Evolutionary conservation across 2,888 invertebrate genomes (phyloP), one percentile per base, ranked within the genome.

Genomic region (Apoda limacodes): DNA sequence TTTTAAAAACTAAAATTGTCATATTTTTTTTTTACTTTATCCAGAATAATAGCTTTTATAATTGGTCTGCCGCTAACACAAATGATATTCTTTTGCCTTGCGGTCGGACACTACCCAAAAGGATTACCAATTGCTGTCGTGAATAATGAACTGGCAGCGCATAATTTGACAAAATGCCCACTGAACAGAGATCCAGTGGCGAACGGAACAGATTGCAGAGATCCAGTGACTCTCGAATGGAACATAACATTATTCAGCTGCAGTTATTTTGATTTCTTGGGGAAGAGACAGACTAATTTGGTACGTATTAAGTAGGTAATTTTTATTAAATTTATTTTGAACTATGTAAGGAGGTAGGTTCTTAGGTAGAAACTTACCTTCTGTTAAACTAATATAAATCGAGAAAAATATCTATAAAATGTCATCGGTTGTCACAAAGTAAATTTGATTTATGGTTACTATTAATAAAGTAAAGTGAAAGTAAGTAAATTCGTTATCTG

Each of bases 101-200:
- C 95, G 9, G 91, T 95, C 46, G 94, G 94, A n/a, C 90, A 90
- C 56, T 91, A 93, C 58, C 94, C 94, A 0, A 74, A 82, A 5
- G 88, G 89, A 9, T 74, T 96, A 1, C 85, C 84, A 23, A 61
- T 96, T 22, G 93, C 90, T 1, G 84, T 95, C 14, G 88, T 93
- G 13, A 95, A 95, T 71, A 72, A 90, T 45, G 95, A 95, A 65
- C 62, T 89, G 28, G 59, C 57, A 19, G 62, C 71, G 12, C 76
- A 81, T 50, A 70, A 71, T 45, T 68, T 82, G 22, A 58, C 67
- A 5, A 69, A 82, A 13, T 81, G 75, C 42, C 66, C 67, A 35
- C 83, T 83, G 35, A 62, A 82, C 13, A 64, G 60, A 21, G 43
- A 60, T 19, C 80, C 80, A 6, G n/a, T n/a, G n/a, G 17, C 5